Percentiles rank a stretch among this genome's conserved stretches.
phyloP scores from a whole-genome alignment of 2,888 invertebrate species.

The Pristionchus fissidentatus region DNA sequence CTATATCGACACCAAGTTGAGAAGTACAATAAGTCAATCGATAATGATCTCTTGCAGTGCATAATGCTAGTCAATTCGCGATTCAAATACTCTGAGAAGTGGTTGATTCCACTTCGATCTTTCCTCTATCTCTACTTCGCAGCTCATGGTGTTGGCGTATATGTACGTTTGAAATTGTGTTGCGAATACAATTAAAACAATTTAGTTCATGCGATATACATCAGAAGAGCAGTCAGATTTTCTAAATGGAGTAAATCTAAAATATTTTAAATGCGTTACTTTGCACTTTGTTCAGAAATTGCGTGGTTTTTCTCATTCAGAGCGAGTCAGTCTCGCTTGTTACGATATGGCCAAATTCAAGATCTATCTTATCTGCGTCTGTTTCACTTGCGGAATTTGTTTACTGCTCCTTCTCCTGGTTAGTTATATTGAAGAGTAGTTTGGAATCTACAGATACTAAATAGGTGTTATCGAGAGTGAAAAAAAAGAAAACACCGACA shows the following conservation, averaged over 20 bases:
- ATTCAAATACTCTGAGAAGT: conserved; percentile 1
- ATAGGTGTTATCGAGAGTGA: too few species aligned
- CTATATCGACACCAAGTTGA: conserved; percentile 29
- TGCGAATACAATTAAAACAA: neutral
- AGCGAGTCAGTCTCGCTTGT: neutral
- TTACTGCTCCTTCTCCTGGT: neutral
- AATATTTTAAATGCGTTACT: too few species aligned
- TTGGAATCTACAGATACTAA: neutral
- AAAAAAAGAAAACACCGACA: too few species aligned
- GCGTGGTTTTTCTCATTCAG: neutral
- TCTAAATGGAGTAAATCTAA: neutral
- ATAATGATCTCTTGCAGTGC: neutral
- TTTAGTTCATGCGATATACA: conserved; percentile 8
- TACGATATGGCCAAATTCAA: conserved; percentile 12
- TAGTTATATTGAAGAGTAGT: neutral
- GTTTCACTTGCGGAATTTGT: conserved; percentile 14
- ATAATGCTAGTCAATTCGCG: conserved; percentile 17
- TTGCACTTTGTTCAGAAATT: neutral
- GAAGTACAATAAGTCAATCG: too few species aligned
- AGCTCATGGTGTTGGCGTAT: neutral
- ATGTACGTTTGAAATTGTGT: neutral
- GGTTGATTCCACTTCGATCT: neutral
- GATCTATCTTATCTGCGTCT: neutral
- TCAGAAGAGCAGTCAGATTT: neutral
- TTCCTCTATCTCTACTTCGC: conserved; percentile 7